Base-by-base conservation (phyloP, 2,797 vertebrate species). In the Sebastes hubbsi region DNA sequence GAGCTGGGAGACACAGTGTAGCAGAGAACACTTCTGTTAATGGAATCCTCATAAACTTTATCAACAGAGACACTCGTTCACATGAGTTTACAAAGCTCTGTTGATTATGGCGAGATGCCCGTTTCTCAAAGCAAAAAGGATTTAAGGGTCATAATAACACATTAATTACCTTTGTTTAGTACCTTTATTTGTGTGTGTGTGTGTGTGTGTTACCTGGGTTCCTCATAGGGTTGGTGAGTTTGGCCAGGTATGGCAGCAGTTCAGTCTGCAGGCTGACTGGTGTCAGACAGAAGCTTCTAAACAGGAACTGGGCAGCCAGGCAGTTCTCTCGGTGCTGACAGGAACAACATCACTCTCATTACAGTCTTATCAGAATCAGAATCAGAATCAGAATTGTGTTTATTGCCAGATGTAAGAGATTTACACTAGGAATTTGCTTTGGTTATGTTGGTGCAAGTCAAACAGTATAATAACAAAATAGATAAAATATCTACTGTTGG, bases 201-300 rank as follows among this genome's bases (percentile, higher is more conserved):
- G n/a, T 22, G 34, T 24, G 20, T 65, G 27, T 24, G 29, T 78
- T 95, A 99, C 98, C 97, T 97, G 96, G 97, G 89, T 97, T 99
- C 94, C 97, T 97, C 96, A 98, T 95, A 18, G 97, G 97, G 87
- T 97, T 97, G 89, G 95, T 95, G 77, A 99, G 94, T 89, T 97
- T 92, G 58, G 96, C 96, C 66, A 99, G 95, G 49, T 97, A 98
- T 2, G 98, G 98, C 90, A 99, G 93, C 5, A 99, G 90, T 67
- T 99, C 96, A 4, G 96, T 98, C 84, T 98, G 97, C 72, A 99
- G 97, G 78, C 96, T 96, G 63, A 96, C 71, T 0, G 97, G 95
- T 12, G 97, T 93, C 36, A 98, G 93, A 87, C 97, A 97, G 95
- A 98, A 98, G 94, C 92, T 97, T 87, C 95, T 92, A 92, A 99